phyloP scores from a whole-genome alignment of 2,888 invertebrate species.

The Spilarctia lutea region DNA sequence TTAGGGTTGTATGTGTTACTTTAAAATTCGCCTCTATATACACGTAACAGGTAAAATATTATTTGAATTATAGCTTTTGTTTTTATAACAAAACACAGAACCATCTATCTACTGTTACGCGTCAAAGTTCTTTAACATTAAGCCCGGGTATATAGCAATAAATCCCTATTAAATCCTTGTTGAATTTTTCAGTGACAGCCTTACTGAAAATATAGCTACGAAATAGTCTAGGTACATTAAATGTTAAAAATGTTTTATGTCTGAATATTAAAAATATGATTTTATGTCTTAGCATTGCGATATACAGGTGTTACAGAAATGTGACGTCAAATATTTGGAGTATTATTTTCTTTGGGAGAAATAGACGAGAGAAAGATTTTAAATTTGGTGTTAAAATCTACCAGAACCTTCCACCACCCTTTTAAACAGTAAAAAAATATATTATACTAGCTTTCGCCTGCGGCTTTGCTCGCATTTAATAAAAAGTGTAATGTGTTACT shows the following conservation, averaged over 20 bases:
- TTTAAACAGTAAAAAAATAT: no score
- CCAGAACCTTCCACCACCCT: no score
- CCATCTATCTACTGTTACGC: constrained; percentile 1
- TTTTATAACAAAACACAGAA: constrained; percentile 2
- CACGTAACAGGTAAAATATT: constrained; percentile 1
- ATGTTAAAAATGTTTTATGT: not conserved
- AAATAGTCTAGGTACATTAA: not conserved
- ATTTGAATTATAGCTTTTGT: constrained; percentile 8
- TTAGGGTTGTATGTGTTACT: not conserved
- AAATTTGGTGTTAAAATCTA: no score
- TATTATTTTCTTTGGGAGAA: not conserved
- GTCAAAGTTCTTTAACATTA: constrained; percentile 15
- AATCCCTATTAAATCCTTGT: constrained; percentile 20
- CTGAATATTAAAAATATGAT: not conserved
- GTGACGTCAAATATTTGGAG: not conserved
- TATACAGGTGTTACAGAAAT: not conserved
- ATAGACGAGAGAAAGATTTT: not conserved
- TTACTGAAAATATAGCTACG: constrained; percentile 8
- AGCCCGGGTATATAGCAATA: constrained; percentile 18
- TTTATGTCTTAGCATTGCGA: not conserved
- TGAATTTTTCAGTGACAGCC: constrained; percentile 20
- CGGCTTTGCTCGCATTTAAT: no score
- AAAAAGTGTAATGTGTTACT: no score
- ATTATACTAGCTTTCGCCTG: no score
- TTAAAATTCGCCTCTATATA: constrained; percentile 3